A percentile compares a stretch with the other conserved stretches of the same genome.
Conservation (phyloP, 2,797 vertebrate genomes). For the Phataginus tricuspis region DNA sequence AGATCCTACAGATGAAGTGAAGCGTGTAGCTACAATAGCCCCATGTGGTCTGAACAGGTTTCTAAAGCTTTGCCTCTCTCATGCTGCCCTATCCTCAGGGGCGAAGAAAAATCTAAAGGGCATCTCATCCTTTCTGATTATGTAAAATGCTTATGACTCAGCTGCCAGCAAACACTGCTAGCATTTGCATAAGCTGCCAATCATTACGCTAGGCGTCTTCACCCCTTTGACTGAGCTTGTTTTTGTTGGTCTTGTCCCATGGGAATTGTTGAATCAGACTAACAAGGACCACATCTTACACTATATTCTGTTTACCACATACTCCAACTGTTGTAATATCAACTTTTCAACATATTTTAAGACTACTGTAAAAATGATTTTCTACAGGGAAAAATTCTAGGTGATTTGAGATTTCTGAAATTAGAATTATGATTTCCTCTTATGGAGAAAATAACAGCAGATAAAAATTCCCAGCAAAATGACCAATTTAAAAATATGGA, state of each 20-base stretch:
- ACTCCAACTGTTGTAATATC: not conserved
- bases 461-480: not conserved
- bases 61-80: not conserved
- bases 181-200: not conserved
- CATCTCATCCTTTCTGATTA: not conserved
- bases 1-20: not conserved
- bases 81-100: not conserved
- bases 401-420: constrained; percentile 28
- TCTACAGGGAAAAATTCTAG: not conserved
- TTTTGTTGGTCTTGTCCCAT: not conserved
- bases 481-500: not conserved
- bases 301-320: not conserved
- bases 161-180: not conserved
- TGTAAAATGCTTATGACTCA: not conserved
- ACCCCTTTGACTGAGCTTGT: not conserved
- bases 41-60: not conserved
- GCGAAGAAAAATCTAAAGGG: not conserved
- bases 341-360: not conserved
- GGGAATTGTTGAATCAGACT: not conserved
- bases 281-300: not conserved
- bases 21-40: not conserved
- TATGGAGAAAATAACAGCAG: not conserved
- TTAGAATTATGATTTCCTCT: not conserved
- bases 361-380: not conserved
- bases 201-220: not conserved